Percentiles rank a stretch among this genome's conserved stretches.
Conservation (phyloP, 2,113 vertebrate species). For the Tragelaphus scriptus region DNA sequence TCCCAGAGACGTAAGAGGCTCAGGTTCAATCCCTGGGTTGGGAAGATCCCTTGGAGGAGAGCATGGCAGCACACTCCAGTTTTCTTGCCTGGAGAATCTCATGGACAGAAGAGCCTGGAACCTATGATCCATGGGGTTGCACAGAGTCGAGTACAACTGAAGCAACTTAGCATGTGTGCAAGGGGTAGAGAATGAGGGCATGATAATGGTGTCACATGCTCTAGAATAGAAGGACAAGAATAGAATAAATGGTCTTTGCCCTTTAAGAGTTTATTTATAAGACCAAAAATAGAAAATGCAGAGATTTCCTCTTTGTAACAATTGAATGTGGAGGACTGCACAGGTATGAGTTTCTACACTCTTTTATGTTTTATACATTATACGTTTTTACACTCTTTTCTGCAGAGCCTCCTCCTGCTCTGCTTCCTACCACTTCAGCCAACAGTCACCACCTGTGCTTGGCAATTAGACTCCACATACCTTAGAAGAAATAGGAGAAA, state of each 20-base stretch:
- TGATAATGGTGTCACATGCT: neutral
- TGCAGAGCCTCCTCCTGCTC: neutral
- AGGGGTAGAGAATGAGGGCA: neutral
- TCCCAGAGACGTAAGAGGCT: neutral
- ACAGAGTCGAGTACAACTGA: neutral
- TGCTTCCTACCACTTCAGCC: neutral
- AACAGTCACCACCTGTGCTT: neutral
- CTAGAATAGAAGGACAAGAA: neutral
- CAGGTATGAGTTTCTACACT: neutral
- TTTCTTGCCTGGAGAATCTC: neutral
- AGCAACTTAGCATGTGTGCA: neutral
- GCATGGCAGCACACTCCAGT: neutral
- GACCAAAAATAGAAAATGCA: slow-evolving; percentile 6
- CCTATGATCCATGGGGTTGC: neutral
- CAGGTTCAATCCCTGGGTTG: neutral
- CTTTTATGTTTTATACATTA: neutral
- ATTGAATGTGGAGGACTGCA: neutral
- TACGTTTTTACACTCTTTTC: neutral
- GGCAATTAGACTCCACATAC: neutral
- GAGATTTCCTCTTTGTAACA: neutral
- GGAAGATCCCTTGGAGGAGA: neutral
- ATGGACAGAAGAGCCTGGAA: neutral
- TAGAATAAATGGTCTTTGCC: neutral
- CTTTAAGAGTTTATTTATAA: neutral
- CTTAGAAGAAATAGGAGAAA: neutral